phyloP scores from a whole-genome alignment of 2,113 vertebrate species.

The Tragelaphus scriptus region DNA sequence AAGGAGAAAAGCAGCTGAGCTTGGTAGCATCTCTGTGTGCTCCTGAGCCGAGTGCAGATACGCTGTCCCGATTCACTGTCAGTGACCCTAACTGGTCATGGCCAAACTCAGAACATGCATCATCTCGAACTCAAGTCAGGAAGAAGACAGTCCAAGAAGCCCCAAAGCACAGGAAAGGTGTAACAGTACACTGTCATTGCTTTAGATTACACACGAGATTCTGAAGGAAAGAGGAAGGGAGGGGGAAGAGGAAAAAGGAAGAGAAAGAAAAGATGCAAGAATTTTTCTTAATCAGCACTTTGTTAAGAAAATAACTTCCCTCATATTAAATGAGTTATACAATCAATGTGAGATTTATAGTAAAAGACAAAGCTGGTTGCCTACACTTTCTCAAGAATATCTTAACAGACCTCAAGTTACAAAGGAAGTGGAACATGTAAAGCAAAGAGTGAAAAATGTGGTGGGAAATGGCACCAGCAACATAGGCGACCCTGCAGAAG shows the following conservation, averaged over 20 bases:
- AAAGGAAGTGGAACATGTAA: background rate
- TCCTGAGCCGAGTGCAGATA: accelerated
- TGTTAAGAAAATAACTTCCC: background rate
- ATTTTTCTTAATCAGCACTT: background rate
- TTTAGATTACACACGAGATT: background rate
- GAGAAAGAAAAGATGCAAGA: background rate
- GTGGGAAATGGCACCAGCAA: background rate
- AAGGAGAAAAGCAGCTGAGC: background rate
- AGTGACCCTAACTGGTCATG: background rate
- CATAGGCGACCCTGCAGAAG: background rate
- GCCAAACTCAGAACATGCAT: background rate
- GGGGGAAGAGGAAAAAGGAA: background rate
- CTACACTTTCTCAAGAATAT: background rate
- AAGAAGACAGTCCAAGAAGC: background rate
- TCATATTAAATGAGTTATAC: background rate
- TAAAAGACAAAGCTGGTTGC: background rate
- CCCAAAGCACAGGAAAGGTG: background rate
- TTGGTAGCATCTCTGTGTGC: background rate
- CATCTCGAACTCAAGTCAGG: background rate
- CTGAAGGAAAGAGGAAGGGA: background rate
- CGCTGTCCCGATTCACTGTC: accelerated
- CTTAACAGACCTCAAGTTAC: background rate
- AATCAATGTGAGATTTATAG: background rate
- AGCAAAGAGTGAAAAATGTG: background rate
- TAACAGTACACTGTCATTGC: background rate